Conservation (phyloP, 2,888 invertebrate genomes). For the Cyclophora albipunctata region DNA sequence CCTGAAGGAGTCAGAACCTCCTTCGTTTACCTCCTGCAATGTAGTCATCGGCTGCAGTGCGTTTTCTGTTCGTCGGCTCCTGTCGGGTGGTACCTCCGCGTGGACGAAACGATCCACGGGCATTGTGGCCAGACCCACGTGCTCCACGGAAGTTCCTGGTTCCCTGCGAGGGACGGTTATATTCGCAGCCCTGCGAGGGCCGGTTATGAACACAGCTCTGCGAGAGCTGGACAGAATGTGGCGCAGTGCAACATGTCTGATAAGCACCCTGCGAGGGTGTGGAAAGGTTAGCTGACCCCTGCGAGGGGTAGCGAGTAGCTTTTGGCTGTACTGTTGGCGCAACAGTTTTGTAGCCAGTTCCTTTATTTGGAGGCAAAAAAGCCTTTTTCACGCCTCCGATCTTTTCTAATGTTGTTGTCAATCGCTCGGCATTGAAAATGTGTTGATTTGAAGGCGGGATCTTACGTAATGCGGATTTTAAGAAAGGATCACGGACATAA, state of each 20-base stretch:
- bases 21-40: background rate
- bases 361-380: conserved; percentile 11
- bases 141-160: background rate
- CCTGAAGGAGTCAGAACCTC: conserved; percentile 2
- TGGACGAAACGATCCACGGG: conserved; percentile 3
- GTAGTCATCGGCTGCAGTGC: too few relatives aligned
- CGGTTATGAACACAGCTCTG: background rate
- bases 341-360: background rate
- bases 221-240: background rate
- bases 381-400: conserved; percentile 17
- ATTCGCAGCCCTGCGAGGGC: conserved; percentile 1
- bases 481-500: conserved; percentile 9
- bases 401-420: conserved; percentile 14
- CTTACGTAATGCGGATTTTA: conserved; percentile 6
- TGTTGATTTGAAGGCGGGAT: conserved; percentile 6
- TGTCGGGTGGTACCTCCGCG: background rate
- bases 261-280: background rate
- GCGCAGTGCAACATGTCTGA: background rate
- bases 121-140: background rate
- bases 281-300: conserved; percentile 1
- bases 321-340: background rate
- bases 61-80: background rate
- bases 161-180: background rate
- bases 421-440: conserved; percentile 9
- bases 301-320: conserved; percentile 6